Percentiles rank a stretch among this genome's conserved stretches.
phyloP scores from a whole-genome alignment of 2,888 invertebrate species.

The Paralinhomoeus sp. region DNA sequence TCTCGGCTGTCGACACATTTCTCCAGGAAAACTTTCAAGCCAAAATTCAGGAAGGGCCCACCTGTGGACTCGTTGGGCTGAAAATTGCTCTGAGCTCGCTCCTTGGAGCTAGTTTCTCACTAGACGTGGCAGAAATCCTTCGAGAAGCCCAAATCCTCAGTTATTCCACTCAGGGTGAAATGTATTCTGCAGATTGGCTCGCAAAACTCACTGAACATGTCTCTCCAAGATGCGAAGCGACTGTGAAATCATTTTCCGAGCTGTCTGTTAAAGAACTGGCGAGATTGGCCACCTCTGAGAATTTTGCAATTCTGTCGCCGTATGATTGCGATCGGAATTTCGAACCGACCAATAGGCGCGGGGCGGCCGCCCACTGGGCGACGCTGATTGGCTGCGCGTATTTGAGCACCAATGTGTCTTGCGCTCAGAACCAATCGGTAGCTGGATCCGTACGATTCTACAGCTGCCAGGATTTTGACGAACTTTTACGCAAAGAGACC shows the following conservation, averaged over 20 bases:
- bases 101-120: constrained; percentile 9
- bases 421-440: no score
- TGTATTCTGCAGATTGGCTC: constrained; percentile 31
- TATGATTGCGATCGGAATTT: constrained; percentile 21
- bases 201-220: no score
- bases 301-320: constrained; percentile 9
- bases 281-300: no score
- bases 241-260: no score
- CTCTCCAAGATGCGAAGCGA: no score
- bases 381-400: constrained; percentile 9
- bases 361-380: constrained; percentile 18
- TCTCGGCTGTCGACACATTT: no score
- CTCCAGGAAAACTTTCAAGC: no score
- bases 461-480: no score
- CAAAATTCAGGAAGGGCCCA: not conserved
- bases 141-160: constrained; percentile 39
- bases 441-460: no score
- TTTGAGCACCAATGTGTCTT: not conserved
- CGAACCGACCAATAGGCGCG: constrained; percentile 11
- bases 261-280: no score
- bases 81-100: constrained; percentile 46
- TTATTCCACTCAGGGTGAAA: constrained; percentile 62
- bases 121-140: constrained; percentile 33
- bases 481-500: not conserved
- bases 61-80: constrained; percentile 60